Evolutionary conservation across 2,888 invertebrate genomes (phyloP).

Genomic region (Euzetes globulus): DNA sequence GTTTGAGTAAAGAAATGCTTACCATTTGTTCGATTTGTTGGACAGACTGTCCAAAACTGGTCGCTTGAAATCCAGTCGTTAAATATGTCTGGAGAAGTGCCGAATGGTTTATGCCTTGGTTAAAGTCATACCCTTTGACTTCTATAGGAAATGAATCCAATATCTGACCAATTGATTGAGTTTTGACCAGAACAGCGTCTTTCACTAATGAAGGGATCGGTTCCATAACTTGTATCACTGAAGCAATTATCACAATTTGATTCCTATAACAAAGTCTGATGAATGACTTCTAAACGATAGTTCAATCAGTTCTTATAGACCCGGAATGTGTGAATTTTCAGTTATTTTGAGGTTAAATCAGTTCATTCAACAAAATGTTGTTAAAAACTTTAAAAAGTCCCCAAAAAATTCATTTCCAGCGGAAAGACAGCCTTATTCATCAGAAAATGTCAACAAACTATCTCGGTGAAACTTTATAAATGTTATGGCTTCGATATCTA

Average conservation of each 20-base stretch:
- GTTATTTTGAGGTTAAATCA: no score
- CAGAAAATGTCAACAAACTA: not conserved
- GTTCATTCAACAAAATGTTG: no score
- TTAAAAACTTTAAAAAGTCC: no score
- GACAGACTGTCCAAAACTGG: slow-evolving; percentile 83
- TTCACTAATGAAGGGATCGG: not conserved
- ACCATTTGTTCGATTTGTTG: slow-evolving; percentile 87
- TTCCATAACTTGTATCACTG: not conserved
- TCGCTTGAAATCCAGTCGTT: slow-evolving; percentile 92
- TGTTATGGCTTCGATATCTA: no score
- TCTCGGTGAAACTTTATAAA: not conserved
- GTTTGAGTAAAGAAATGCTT: slow-evolving; percentile 39
- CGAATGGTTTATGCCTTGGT: slow-evolving; percentile 75
- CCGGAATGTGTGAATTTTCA: no score
- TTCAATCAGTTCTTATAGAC: no score
- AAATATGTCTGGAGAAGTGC: slow-evolving; percentile 69
- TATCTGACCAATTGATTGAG: not conserved
- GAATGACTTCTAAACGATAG: no score
- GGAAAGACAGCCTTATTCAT: not conserved
- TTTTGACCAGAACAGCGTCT: slow-evolving; percentile 22
- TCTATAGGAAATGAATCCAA: slow-evolving; percentile 31
- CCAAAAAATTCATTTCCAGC: no score
- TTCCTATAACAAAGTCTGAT: no score
- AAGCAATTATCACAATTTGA: no score
- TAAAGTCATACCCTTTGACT: slow-evolving; percentile 83